Conservation (phyloP, 2,797 vertebrate species). For the Sebastes nivosus region DNA sequence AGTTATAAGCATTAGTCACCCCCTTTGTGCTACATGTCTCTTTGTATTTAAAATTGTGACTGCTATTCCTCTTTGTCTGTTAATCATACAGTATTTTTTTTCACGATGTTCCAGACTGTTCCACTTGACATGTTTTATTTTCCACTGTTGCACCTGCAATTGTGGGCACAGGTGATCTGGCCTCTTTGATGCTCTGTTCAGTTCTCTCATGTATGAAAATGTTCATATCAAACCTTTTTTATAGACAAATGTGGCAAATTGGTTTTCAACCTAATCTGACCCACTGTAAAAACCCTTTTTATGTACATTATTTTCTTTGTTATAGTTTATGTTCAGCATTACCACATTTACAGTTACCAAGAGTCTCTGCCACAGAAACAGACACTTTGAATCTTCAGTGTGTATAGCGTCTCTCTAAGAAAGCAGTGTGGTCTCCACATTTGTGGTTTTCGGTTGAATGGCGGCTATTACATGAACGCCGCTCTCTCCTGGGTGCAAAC, state of each 20-base stretch:
- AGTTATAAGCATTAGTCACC: slow-evolving; percentile 11
- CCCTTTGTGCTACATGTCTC: background rate
- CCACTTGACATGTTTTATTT: slow-evolving; percentile 35
- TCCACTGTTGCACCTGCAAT: slow-evolving; percentile 45
- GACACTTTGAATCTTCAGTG: slow-evolving; percentile 11
- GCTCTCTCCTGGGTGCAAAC: slow-evolving; percentile 54
- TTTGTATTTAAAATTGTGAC: slow-evolving; percentile 3
- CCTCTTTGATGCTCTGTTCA: slow-evolving; percentile 20
- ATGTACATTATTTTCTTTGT: slow-evolving; percentile 7
- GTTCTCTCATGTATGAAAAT: slow-evolving; percentile 6
- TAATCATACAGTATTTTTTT: slow-evolving; percentile 4
- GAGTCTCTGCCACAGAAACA: slow-evolving; percentile 4
- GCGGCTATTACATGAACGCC: slow-evolving; percentile 37
- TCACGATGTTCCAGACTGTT: slow-evolving; percentile 11
- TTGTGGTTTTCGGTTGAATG: slow-evolving; percentile 55
- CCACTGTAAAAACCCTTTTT: background rate
- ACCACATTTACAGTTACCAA: slow-evolving; percentile 8
- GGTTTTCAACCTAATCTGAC: slow-evolving; percentile 4
- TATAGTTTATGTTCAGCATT: slow-evolving; percentile 4
- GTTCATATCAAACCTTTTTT: background rate
- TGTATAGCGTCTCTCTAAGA: slow-evolving; percentile 7
- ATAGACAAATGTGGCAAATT: slow-evolving; percentile 1
- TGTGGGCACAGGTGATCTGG: slow-evolving; percentile 21
- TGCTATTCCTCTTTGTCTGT: slow-evolving; percentile 1
- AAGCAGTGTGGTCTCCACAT: slow-evolving; percentile 43